Conservation (phyloP, 1,140 invertebrate genomes). For the Bombyx mori region ASM3026992v2 NC_085113.1:11501001-11501500, state of each 20-base stretch:
- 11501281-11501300: background rate
- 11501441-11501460: no score
- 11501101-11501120: no score
- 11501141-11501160: no score
- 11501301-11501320: background rate
- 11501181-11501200: background rate
- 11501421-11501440: no score
- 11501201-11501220: background rate
- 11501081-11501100: background rate
- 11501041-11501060: background rate
- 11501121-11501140: no score
- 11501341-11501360: background rate
- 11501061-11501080: constrained; percentile 1
- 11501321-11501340: background rate
- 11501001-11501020: no score
- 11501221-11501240: background rate
- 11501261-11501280: background rate
- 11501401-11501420: background rate
- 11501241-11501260: background rate
- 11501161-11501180: no score
- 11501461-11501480: background rate
- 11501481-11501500: background rate
- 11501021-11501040: no score
- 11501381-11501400: constrained; percentile 1
- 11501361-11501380: background rate